phyloP scores from a whole-genome alignment of 2,797 vertebrate species.

The Chelonia mydas region DNA sequence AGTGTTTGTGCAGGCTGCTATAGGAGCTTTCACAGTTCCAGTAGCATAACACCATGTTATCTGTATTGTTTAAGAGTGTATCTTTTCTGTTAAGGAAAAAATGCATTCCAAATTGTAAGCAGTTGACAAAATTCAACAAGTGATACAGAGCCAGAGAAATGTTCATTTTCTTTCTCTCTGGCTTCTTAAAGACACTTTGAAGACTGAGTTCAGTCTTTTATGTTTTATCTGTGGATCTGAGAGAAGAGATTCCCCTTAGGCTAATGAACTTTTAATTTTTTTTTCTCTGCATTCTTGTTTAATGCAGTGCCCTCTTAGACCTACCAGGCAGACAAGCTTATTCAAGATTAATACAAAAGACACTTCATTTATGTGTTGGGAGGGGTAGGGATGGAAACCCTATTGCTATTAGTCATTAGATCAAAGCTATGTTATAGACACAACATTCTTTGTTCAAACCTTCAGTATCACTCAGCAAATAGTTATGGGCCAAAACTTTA shows the following conservation, averaged over 20 bases:
- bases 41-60: not conserved
- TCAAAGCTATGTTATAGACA: constrained; percentile 42
- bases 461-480: constrained; percentile 46
- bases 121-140: constrained; percentile 31
- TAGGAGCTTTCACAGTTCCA: constrained; percentile 17
- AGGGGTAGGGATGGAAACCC: constrained; percentile 25
- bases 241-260: constrained; percentile 3
- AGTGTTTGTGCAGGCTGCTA: constrained; percentile 39
- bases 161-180: not conserved
- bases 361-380: constrained; percentile 34
- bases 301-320: constrained; percentile 2
- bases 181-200: not conserved
- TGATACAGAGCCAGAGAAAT: not conserved
- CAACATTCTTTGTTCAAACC: constrained; percentile 41
- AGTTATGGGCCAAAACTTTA: constrained; percentile 31
- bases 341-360: constrained; percentile 26
- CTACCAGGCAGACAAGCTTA: constrained; percentile 23
- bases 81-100: constrained; percentile 14
- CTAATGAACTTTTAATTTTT: not conserved
- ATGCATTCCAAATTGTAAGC: not conserved
- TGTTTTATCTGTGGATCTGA: not conserved
- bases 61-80: constrained; percentile 45
- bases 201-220: not conserved
- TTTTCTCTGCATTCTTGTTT: constrained; percentile 22
- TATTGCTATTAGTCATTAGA: constrained; percentile 43